Evolutionary conservation across 1,140 invertebrate species (phyloP).

Genomic region (Drosophila mojavensis): DNA sequence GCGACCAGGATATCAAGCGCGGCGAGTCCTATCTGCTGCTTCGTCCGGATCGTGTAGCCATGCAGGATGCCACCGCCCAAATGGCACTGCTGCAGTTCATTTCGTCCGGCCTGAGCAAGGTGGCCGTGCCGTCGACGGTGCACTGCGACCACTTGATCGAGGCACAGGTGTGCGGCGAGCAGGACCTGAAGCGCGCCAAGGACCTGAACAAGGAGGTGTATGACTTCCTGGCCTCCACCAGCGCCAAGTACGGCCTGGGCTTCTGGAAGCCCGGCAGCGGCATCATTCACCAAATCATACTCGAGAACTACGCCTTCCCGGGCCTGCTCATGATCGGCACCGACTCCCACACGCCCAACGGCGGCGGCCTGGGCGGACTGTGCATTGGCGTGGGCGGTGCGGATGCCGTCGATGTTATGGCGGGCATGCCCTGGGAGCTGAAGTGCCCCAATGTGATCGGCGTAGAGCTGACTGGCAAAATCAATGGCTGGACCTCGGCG

Average conservation of each 20-base stretch:
- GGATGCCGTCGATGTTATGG: constrained; percentile 99
- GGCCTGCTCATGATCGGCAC: constrained; percentile 98
- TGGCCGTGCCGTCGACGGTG: constrained; percentile 99
- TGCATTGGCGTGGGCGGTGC: constrained; percentile 99
- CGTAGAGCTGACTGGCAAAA: constrained; percentile 97
- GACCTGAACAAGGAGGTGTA: constrained; percentile 98
- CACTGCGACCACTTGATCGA: constrained; percentile 99
- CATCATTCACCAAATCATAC: constrained; percentile 99
- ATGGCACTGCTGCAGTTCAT: constrained; percentile 99
- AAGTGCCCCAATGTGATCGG: constrained; percentile 99
- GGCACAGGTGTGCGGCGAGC: constrained; percentile 94
- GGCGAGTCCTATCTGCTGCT: constrained; percentile 96
- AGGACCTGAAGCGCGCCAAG: constrained; percentile 97
- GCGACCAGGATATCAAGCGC: constrained; percentile 91
- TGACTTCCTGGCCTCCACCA: constrained; percentile 95
- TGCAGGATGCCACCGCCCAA: constrained; percentile 99
- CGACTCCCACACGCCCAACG: constrained; percentile 99
- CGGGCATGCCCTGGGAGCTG: constrained; percentile 99
- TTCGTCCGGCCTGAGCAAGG: constrained; percentile 95
- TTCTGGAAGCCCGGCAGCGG: constrained; percentile 99
- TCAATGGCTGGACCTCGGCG: constrained; percentile 98
- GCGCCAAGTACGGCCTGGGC: constrained; percentile 98
- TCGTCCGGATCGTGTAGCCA: constrained; percentile 98
- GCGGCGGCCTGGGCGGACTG: constrained; percentile 97
- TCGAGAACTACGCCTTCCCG: constrained; percentile 99